Evolutionary conservation across 2,888 invertebrate species (phyloP).

Genomic region (Onthophagus sagittarius): DNA sequence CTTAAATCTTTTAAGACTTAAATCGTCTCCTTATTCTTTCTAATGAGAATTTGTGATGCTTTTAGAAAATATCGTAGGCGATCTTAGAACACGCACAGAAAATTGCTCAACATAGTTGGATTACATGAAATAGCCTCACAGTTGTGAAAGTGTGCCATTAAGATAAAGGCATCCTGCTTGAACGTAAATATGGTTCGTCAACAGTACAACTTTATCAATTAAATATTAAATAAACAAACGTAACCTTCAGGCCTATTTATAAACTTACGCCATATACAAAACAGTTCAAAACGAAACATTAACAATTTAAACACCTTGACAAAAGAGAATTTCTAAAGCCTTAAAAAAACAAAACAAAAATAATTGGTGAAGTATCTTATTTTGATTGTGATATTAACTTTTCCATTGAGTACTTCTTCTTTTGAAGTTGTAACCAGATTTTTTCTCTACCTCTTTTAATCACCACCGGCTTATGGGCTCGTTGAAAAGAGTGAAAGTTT

Average conservation of each 20-base stretch:
- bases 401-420: neutral
- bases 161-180: neutral
- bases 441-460: neutral
- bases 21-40: neutral
- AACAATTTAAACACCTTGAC: neutral
- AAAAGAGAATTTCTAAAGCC: neutral
- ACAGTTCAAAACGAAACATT: neutral
- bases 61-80: neutral
- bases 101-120: neutral
- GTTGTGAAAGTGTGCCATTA: neutral
- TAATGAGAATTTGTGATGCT: neutral
- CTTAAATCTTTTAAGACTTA: no score
- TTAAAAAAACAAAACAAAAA: neutral
- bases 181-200: neutral
- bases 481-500: slow-evolving; percentile 32
- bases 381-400: neutral
- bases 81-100: neutral
- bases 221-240: neutral
- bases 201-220: neutral
- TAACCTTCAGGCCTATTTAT: neutral
- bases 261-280: neutral
- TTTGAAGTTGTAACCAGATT: neutral
- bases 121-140: neutral
- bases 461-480: neutral
- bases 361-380: neutral